Evolutionary conservation across 1,140 invertebrate genomes (phyloP), one percentile per base, ranked within the genome.

Genomic region (Bacillus rossius): DNA sequence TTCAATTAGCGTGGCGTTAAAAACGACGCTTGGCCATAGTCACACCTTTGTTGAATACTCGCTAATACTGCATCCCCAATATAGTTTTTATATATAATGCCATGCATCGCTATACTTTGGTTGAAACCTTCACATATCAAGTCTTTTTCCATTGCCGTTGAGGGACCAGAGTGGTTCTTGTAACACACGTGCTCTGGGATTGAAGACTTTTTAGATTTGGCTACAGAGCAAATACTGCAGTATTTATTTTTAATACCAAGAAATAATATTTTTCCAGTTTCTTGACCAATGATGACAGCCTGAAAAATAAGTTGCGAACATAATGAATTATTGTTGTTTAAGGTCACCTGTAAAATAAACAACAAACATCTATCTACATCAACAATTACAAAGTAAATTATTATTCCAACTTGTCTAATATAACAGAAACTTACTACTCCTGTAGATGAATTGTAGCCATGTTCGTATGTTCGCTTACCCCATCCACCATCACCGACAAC

Each of bases 81-180:
- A n/a, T n/a, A n/a, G n/a, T n/a, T n/a, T n/a, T n/a, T n/a, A n/a
- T n/a, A n/a, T n/a, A n/a, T 34, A n/a, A n/a, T n/a, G n/a, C n/a
- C n/a, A n/a, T n/a, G n/a, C n/a, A n/a, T n/a, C n/a, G n/a, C n/a
- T n/a, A n/a, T n/a, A n/a, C n/a, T n/a, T n/a, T n/a, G n/a, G n/a
- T 43, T 43, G 8, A 43, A n/a, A n/a, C 70, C 71, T 60, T 76
- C 69, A 1, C 68, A 45, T 26, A 76, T 69, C 8, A 70, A 67
- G 43, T 73, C 65, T 13, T 59, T 40, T 63, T 77, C 73, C 74
- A 76, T 77, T 10, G 60, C 60, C 17, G 69, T 64, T 1, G 69
- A 71, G 29, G 29, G 29, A 3, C 60, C 62, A 19, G 60, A 53
- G 61, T 66, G 75, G 55, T 73, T 75, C 64, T 67, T 67, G 19